Conservation (phyloP, 2,888 invertebrate genomes). For the Aplocera efformata region DNA sequence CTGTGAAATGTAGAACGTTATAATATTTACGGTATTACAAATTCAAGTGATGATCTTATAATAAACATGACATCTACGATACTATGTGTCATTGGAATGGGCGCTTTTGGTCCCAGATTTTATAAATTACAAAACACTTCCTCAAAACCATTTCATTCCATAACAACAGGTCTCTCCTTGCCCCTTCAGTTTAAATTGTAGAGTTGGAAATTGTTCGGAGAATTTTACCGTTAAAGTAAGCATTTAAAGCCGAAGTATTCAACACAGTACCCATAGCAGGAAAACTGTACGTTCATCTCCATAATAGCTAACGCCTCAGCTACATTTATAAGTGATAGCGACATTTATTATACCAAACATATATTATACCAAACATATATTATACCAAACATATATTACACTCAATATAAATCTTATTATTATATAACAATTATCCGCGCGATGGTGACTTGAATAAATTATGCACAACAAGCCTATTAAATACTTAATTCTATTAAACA, state of each 20-base stretch:
- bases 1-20: too few species aligned
- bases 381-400: conserved; percentile 15
- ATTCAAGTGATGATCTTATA: background rate
- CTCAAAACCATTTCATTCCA: background rate
- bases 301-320: conserved; percentile 16
- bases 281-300: conserved; percentile 29
- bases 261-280: conserved; percentile 31
- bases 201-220: too few species aligned
- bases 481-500: too few species aligned
- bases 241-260: background rate
- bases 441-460: conserved; percentile 1
- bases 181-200: background rate
- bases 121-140: conserved; percentile 3
- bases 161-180: background rate
- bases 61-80: background rate
- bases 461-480: too few species aligned
- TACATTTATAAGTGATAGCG: conserved; percentile 13
- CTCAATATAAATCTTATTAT: conserved; percentile 18
- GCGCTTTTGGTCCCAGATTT: conserved; percentile 19
- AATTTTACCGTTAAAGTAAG: background rate
- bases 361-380: too few species aligned
- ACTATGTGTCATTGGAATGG: conserved; percentile 5
- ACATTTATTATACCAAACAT: conserved; percentile 6
- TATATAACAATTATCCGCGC: conserved; percentile 20
- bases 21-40: background rate